Evolutionary conservation across 1,140 invertebrate species (phyloP).

Genomic region (Drosophila takahashii): DNA sequence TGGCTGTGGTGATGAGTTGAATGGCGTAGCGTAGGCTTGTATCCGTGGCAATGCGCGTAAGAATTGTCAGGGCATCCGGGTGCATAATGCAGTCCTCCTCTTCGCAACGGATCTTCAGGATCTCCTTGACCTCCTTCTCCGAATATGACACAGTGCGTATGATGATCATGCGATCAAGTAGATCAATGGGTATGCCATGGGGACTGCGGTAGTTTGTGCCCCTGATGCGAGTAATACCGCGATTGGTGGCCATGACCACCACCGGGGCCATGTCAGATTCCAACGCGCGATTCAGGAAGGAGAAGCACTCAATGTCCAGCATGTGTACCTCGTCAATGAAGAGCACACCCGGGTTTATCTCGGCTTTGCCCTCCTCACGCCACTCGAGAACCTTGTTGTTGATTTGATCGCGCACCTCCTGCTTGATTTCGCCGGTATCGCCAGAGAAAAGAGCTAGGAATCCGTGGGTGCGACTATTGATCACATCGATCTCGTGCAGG

Average conservation of each 20-base stretch:
- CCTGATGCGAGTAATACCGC: conserved; percentile 97
- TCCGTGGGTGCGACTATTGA: conserved; percentile 98
- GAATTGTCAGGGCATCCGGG: conserved; percentile 94
- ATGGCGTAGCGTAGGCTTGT: conserved; percentile 99
- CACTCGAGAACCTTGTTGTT: conserved; percentile 99
- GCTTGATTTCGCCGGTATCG: conserved; percentile 99
- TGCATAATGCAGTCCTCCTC: conserved; percentile 99
- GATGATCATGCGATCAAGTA: conserved; percentile 98
- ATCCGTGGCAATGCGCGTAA: conserved; percentile 96
- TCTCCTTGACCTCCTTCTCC: conserved; percentile 95
- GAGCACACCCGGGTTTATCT: conserved; percentile 98
- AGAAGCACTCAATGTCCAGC: conserved; percentile 99
- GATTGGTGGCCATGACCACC: conserved; percentile 99
- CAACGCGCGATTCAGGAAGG: conserved; percentile 97
- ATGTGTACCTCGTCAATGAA: conserved; percentile 98
- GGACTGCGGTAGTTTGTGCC: conserved; percentile 97
- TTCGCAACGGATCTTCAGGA: conserved; percentile 96
- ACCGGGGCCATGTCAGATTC: conserved; percentile 99
- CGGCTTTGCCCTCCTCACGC: conserved; percentile 99
- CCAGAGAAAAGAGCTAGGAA: conserved; percentile 98
- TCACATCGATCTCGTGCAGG: conserved; percentile 99
- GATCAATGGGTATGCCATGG: conserved; percentile 97
- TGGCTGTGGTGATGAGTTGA: conserved; percentile 98
- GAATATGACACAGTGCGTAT: conserved; percentile 95
- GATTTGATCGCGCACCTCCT: conserved; percentile 99